Percentiles rank a stretch among this genome's conserved stretches.
Evolutionary conservation across 2,797 vertebrate genomes (phyloP).

Genomic region (Pangasius larnaudii): DNA sequence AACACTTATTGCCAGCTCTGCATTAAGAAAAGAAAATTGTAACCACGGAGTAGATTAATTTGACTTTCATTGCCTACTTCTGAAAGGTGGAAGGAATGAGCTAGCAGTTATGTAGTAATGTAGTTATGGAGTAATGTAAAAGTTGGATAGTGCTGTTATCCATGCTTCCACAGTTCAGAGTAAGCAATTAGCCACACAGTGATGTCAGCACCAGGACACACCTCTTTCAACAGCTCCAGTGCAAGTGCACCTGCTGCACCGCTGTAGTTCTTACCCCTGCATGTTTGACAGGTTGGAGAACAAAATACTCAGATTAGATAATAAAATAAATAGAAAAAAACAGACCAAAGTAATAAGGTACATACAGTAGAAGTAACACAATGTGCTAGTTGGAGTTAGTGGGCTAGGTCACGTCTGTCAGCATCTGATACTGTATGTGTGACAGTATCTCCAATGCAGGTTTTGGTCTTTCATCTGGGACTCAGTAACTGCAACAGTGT

Average conservation of each 20-base stretch:
- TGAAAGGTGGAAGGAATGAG: neutral
- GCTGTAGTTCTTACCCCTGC: neutral
- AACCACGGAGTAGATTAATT: neutral
- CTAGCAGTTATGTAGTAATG: neutral
- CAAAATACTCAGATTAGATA: neutral
- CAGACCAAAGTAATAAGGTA: neutral
- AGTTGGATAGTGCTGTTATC: neutral
- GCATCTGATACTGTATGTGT: neutral
- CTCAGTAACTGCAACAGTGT: neutral
- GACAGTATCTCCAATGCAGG: neutral
- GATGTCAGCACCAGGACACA: neutral
- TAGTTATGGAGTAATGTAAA: neutral
- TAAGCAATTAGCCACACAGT: neutral
- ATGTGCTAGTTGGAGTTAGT: neutral
- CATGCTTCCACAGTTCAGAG: neutral
- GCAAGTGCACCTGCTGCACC: neutral
- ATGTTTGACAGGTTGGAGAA: neutral
- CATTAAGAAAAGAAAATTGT: neutral
- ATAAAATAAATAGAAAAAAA: neutral
- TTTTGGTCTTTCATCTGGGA: neutral
- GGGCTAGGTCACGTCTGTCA: neutral
- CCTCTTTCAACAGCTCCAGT: neutral
- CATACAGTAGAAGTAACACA: neutral
- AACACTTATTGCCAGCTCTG: neutral
- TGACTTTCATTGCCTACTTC: neutral